Evolutionary conservation across 2,888 invertebrate genomes (phyloP).

Genomic region (Tipula vernalis): DNA sequence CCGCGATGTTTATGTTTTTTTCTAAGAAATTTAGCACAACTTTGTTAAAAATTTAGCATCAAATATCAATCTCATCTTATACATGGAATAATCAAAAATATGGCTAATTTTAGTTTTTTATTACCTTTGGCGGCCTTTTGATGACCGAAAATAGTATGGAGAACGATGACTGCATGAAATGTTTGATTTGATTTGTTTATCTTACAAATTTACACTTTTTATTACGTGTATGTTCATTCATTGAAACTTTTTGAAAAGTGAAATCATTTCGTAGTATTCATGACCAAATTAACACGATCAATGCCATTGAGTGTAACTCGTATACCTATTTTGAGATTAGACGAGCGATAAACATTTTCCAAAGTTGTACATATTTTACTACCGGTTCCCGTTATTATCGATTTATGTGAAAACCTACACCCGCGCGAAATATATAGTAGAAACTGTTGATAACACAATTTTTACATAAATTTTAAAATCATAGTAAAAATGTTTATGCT

Average conservation of each 20-base stretch:
- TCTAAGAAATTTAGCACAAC: neutral
- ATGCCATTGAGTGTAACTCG: neutral
- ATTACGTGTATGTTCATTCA: neutral
- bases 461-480: neutral
- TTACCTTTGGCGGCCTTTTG: neutral
- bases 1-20: neutral
- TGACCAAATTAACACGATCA: neutral
- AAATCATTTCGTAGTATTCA: neutral
- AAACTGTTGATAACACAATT: neutral
- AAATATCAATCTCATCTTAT: neutral
- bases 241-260: neutral
- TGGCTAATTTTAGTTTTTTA: neutral
- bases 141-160: neutral
- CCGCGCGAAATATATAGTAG: neutral
- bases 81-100: neutral
- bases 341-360: neutral
- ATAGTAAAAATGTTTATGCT: neutral
- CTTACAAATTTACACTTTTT: neutral
- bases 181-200: neutral
- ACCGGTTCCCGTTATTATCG: neutral
- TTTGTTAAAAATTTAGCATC: neutral
- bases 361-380: neutral
- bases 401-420: neutral
- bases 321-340: neutral
- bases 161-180: neutral